Conservation (phyloP, 2,113 vertebrate genomes). For the Sander lucioperca region DNA sequence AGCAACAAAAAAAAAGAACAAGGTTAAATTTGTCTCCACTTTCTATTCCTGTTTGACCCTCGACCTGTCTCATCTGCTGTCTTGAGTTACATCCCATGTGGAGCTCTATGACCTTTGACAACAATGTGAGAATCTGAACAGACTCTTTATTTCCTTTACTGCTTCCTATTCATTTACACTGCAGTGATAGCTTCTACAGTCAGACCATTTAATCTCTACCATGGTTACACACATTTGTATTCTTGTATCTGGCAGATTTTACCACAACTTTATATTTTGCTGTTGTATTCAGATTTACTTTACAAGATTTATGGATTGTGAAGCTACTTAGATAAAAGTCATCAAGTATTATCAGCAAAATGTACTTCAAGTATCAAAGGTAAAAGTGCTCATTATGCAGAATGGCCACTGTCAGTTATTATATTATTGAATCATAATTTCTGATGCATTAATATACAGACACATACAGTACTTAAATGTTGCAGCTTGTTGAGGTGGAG, state of each 20-base stretch:
- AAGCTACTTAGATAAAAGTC: neutral
- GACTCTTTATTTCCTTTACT: neutral
- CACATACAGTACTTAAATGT: neutral
- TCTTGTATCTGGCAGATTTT: neutral
- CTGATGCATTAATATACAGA: neutral
- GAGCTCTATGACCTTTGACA: slow-evolving; percentile 58
- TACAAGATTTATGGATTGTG: neutral
- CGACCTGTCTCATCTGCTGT: slow-evolving; percentile 44
- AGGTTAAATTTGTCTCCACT: neutral
- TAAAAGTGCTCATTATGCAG: neutral
- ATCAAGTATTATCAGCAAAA: neutral
- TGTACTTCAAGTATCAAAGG: neutral
- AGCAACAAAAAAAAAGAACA: neutral
- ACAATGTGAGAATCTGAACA: slow-evolving; percentile 28
- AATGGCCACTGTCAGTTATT: neutral
- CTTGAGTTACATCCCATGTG: slow-evolving; percentile 67
- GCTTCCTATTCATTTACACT: neutral
- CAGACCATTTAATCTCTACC: neutral
- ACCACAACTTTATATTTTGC: neutral
- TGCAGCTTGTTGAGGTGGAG: neutral
- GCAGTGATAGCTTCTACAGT: neutral
- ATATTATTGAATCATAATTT: neutral
- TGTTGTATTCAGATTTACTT: no score
- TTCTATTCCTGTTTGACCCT: slow-evolving; percentile 56
- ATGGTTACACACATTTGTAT: neutral